Base-by-base conservation (phyloP, 2,797 vertebrate species). In the Cheirogaleus major region DNA sequence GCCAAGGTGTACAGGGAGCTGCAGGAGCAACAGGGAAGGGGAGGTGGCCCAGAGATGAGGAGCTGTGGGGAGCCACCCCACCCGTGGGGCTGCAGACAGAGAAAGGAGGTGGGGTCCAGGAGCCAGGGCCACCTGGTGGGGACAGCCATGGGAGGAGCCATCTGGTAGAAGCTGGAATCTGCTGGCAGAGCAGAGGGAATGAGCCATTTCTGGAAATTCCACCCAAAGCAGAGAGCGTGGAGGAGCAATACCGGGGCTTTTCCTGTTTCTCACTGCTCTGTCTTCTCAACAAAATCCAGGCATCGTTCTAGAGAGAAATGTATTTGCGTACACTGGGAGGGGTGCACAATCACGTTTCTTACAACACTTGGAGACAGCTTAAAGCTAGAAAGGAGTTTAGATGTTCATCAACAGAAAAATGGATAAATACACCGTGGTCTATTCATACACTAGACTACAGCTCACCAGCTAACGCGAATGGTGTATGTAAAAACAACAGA, bases 301-400 rank as follows among this genome's bases (percentile, higher is more conserved):
- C 76, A 63, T 27, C 18, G 11, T 73, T 90, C 50, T 41, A 35
- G 43, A 94, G 20, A 80, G 50, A 69, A 83, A n/a, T 67, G 41
- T 76, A 20, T 75, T 25, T 65, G 38, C 57, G 27, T 43, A 30
- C 6, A 30, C 0, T 15, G 30, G 13, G n/a, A 82, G n/a, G 63
- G 35, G 50, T 41, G 17, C 38, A 50, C 32, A 69, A 59, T 27
- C 55, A 23, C 14, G 32, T 20, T 78, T 72, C 50, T 18, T 30
- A 43, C 45, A 65, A 38, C 20, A 15, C 18, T 48, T 63, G 30
- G 43, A 32, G 73, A 84, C 2, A 43, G 25, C 13, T 18, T 13
- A 76, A 84, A 41, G 23, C 50, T 78, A 61, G 90, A 91, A 89
- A 32, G 5, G 27, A 41, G 41, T 43, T 52, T 52, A 30, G 57